Evolutionary conservation across 2,113 vertebrate species (phyloP).

Genomic region (Mesembrinibis cayennensis): DNA sequence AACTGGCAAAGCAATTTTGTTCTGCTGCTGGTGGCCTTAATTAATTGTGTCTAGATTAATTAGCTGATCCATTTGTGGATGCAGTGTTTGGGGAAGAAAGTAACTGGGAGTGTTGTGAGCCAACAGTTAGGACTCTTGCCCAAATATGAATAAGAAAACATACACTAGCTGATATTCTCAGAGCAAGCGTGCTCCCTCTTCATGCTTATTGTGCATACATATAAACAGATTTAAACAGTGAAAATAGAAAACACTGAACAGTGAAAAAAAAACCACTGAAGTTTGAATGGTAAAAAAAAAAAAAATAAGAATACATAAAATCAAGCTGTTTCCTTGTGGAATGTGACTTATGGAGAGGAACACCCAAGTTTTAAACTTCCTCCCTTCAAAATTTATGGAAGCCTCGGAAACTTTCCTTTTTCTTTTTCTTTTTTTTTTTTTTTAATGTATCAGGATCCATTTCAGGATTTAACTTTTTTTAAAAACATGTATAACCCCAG

Average conservation of each 20-base stretch:
- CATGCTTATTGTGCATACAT: neutral
- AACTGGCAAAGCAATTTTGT: neutral
- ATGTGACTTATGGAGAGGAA: conserved; percentile 62
- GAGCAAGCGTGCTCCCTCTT: neutral
- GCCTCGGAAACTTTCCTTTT: conserved; percentile 48
- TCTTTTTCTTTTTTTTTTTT: neutral
- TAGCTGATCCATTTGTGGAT: conserved; percentile 23
- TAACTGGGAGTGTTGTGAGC: neutral
- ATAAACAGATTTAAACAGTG: neutral
- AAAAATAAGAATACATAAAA: too few relatives aligned
- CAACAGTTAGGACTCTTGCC: neutral
- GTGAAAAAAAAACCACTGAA: conserved; percentile 39
- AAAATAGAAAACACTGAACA: too few relatives aligned
- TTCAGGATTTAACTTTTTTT: conserved; percentile 58
- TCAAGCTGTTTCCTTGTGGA: conserved; percentile 69
- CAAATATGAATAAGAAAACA: neutral
- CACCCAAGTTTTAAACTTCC: conserved; percentile 79
- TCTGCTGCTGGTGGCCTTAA: conserved; percentile 16
- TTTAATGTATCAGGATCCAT: conserved; percentile 48
- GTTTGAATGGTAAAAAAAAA: conserved; percentile 68
- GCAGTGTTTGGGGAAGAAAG: neutral
- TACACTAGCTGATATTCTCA: neutral
- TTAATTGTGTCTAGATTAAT: conserved; percentile 47
- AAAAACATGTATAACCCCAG: conserved; percentile 50
- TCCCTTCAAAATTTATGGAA: conserved; percentile 72